phyloP scores from a whole-genome alignment of 2,888 invertebrate species.

The Aradus depressus region DNA sequence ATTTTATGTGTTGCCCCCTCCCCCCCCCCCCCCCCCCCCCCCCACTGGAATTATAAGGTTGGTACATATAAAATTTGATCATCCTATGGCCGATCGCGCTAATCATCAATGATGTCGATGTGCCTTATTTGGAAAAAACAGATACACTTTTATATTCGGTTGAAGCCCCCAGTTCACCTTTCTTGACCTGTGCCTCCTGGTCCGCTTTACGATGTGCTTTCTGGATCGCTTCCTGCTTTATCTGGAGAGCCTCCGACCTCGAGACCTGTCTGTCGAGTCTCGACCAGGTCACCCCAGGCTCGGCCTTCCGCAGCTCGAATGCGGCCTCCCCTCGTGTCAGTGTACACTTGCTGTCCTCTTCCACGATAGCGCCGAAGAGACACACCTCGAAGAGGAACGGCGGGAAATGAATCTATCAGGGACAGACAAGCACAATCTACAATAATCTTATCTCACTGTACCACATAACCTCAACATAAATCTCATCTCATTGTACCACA shows the following conservation, averaged over 20 bases:
- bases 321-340: conserved; percentile 50
- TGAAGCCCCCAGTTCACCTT: not conserved
- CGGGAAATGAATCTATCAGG: conserved; percentile 48
- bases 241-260: conserved; percentile 45
- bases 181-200: not conserved
- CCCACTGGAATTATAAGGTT: no score
- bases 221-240: conserved; percentile 47
- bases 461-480: not conserved
- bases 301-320: conserved; percentile 54
- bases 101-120: no score
- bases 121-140: no score
- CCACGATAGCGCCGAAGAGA: conserved; percentile 46
- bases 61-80: no score
- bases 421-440: not conserved
- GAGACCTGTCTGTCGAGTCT: conserved; percentile 44
- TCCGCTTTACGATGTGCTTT: conserved; percentile 45
- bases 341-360: conserved; percentile 51
- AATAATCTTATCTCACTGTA: no score
- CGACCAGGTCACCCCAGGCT: conserved; percentile 46
- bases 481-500: no score
- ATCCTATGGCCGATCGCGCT: no score
- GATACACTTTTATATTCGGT: no score
- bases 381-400: conserved; percentile 67
- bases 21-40: no score
- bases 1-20: no score